Base-by-base conservation (phyloP, 92 coral and sea anemone genomes). In the Desmophyllum pertusum region DNA sequence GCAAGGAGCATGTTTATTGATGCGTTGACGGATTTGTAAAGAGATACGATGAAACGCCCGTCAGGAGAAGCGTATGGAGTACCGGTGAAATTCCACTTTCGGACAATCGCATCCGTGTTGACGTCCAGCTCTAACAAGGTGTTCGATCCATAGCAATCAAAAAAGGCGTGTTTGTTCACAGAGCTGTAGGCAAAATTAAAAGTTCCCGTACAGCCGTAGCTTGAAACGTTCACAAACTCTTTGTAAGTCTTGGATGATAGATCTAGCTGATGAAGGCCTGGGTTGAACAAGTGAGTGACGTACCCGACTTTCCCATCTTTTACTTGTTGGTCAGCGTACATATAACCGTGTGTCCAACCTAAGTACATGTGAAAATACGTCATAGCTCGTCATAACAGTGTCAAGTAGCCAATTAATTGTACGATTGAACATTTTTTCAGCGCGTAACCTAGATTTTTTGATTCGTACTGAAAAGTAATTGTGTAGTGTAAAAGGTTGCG, bases 261-360 rank as follows among this genome's bases (percentile, higher is more conserved):
- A 76, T 89, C 81, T 17, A 89, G 70, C 59, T 57, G 76, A 51
- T 89, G 92, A 19, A 84, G 30, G 15, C 89, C 92, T 59, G 89
- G 92, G 86, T 89, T 75, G 33, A 3, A 71, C 43, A 89, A 9
- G 77, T 89, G 92, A 19, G 89, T 89, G 18, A 89, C 89, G 70
- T 71, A 89, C 4, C 80, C 89, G 10, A 81, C 41, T 15, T 84
- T 77, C 35, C 92, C 92, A 19, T 84, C 63, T n/a, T 42, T 43
- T 40, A 89, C 23, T 48, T 85, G 29, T 42, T 73, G 27, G 81
- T 89, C 27, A 45, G 92, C 89, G 63, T 45, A 39, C 92, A 89
- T 84, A 73, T 43, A 84, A 53, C 92, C 89, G 38, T 73, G 91
- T 30, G 91, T 77, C 75, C 75, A 88, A 10, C 91, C 91, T 88